Percentiles rank a stretch among this genome's conserved stretches.
Evolutionary conservation across 1,140 invertebrate species (phyloP).

Genomic region (Phenacoccus solenopsis): DNA sequence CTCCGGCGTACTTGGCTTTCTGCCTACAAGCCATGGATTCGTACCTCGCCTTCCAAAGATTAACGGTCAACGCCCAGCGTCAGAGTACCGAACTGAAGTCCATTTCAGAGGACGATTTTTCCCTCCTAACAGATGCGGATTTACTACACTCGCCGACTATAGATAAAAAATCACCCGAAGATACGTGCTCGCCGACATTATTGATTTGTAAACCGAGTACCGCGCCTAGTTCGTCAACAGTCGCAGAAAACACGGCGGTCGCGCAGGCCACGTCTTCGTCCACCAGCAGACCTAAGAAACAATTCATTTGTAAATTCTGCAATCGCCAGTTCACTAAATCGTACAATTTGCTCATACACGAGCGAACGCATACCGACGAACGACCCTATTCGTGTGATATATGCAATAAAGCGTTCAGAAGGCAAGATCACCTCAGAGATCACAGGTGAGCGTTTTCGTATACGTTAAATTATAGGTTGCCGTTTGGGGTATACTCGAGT

Average conservation of each 20-base stretch:
- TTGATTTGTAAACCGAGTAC: background rate
- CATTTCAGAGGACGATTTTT: background rate
- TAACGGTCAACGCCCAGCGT: conserved; percentile 38
- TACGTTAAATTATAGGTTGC: no score
- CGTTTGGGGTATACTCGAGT: no score
- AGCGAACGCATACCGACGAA: conserved; percentile 94
- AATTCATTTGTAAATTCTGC: conserved; percentile 86
- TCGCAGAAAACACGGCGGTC: conserved; percentile 33
- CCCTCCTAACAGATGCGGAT: conserved; percentile 29
- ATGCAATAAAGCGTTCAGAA: conserved; percentile 63
- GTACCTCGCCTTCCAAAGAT: conserved; percentile 61
- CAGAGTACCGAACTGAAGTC: conserved; percentile 35
- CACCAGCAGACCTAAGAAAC: conserved; percentile 49
- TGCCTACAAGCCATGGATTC: conserved; percentile 71
- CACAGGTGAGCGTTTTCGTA: conserved; percentile 35
- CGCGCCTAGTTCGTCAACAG: conserved; percentile 27
- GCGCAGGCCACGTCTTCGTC: conserved; percentile 26
- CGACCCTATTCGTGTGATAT: conserved; percentile 95
- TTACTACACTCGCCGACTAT: background rate
- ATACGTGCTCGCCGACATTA: background rate
- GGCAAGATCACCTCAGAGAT: conserved; percentile 38
- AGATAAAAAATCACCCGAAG: background rate
- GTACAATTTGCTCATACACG: conserved; percentile 95
- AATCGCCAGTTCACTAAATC: conserved; percentile 94
- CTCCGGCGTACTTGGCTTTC: conserved; percentile 59